These are phyloP conservation scores for Sminthurides bifidus DNA, from an alignment of 1,140 invertebrate species.

Conservation along the genomic window DNA sequence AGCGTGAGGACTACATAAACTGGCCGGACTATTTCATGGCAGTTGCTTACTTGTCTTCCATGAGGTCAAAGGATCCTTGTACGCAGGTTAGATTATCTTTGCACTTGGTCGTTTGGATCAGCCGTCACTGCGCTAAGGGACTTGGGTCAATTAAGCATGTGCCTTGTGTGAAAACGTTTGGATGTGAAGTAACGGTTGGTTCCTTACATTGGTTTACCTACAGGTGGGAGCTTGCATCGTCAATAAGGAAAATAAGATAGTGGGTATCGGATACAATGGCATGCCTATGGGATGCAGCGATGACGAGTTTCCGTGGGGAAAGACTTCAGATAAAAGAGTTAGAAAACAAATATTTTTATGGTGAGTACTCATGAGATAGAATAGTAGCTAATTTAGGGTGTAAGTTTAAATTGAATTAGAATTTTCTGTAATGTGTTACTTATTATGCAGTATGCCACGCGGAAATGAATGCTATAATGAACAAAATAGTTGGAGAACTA, in stretches of 20 bases:
- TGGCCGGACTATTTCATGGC: constrained; percentile 95
- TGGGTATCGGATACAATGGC: constrained; percentile 92
- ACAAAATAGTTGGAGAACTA: constrained; percentile 68
- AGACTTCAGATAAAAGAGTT: constrained; percentile 44
- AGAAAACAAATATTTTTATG: constrained; percentile 72
- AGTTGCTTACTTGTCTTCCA: constrained; percentile 64
- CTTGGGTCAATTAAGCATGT: background rate
- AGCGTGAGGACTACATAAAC: constrained; percentile 48
- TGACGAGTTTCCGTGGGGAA: constrained; percentile 78
- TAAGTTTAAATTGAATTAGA: background rate
- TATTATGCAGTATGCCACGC: constrained; percentile 83
- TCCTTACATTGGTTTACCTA: background rate
- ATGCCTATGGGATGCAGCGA: constrained; percentile 81
- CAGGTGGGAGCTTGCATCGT: constrained; percentile 85
- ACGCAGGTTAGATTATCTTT: constrained; percentile 49
- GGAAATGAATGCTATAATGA: constrained; percentile 91
- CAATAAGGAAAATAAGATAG: constrained; percentile 74
- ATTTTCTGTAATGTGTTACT: background rate
- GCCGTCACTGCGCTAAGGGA: background rate
- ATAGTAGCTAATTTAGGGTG: no score
- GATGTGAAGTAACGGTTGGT: background rate
- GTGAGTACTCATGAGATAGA: constrained; percentile 43
- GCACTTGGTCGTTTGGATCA: background rate
- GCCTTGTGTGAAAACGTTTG: background rate
- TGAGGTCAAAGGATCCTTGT: constrained; percentile 84